These are phyloP conservation scores for Erpornis zantholeuca DNA, from an alignment of 2,113 vertebrate genomes.

Conservation along the genomic window DNA sequence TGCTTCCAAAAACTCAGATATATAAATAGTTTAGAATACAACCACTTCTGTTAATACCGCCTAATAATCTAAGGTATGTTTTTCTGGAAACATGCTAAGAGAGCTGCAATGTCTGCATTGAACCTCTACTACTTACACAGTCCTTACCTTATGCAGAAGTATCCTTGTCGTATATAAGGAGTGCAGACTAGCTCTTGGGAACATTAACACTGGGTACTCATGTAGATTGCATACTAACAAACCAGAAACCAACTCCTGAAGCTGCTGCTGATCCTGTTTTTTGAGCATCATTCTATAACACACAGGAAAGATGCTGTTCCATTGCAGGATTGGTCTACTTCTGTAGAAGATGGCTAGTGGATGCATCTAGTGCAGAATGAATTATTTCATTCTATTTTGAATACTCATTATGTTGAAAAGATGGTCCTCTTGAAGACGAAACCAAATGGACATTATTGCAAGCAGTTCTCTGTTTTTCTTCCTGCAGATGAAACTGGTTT, in stretches of 20 bases:
- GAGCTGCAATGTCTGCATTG: neutral
- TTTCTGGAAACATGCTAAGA: neutral
- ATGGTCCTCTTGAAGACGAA: neutral
- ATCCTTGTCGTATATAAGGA: neutral
- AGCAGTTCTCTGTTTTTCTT: neutral
- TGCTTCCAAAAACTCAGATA: neutral
- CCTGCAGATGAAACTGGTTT: neutral
- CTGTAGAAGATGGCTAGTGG: neutral
- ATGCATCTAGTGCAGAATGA: neutral
- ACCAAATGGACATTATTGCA: neutral
- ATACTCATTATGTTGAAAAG: neutral
- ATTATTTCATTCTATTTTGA: neutral
- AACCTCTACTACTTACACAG: neutral
- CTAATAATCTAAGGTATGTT: neutral
- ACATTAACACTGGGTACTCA: neutral
- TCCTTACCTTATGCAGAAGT: neutral
- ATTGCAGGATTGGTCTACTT: neutral
- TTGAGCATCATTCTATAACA: neutral
- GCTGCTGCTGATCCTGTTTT: neutral
- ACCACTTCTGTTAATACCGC: neutral
- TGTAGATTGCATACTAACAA: neutral
- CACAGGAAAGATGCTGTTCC: neutral
- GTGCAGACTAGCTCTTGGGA: neutral
- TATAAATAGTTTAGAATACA: neutral
- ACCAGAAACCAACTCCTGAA: neutral